These are phyloP conservation scores for Naja naja DNA, from an alignment of 2,113 vertebrate species.

Conservation along the genomic window DNA sequence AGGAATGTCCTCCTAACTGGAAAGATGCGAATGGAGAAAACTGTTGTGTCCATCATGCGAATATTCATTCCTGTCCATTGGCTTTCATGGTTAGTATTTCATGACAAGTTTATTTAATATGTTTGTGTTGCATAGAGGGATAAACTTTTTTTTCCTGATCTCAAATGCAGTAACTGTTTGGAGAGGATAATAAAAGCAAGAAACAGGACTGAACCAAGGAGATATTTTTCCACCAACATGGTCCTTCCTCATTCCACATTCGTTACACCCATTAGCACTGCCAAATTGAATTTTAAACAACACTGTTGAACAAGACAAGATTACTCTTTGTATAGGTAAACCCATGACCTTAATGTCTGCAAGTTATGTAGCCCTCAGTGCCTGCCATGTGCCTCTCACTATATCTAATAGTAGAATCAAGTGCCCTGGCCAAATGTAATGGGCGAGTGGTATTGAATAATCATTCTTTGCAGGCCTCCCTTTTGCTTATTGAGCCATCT, in stretches of 20 bases:
- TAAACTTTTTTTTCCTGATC: not conserved
- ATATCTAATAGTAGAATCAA: not conserved
- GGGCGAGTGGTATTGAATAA: not conserved
- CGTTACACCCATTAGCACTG: not conserved
- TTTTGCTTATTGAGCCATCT: not conserved
- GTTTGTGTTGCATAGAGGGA: not conserved
- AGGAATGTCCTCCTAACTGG: conserved; percentile 78
- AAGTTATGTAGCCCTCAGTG: not conserved
- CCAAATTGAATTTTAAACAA: not conserved
- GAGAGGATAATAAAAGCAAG: not conserved
- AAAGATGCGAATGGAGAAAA: conserved; percentile 81
- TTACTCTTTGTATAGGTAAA: not conserved
- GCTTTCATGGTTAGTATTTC: conserved; percentile 75
- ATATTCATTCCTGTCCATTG: conserved; percentile 85
- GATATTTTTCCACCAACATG: not conserved
- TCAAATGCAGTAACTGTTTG: not conserved
- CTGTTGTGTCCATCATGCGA: conserved; percentile 84
- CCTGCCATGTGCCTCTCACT: not conserved
- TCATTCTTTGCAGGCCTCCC: not conserved
- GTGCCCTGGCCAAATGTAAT: not conserved
- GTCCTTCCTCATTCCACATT: not conserved
- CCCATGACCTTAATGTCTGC: too few relatives aligned
- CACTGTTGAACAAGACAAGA: not conserved
- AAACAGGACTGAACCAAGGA: not conserved
- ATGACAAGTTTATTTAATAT: not conserved